These are phyloP conservation scores for Puntigrus tetrazona DNA, from an alignment of 2,113 vertebrate species.

Conservation along the genomic window DNA sequence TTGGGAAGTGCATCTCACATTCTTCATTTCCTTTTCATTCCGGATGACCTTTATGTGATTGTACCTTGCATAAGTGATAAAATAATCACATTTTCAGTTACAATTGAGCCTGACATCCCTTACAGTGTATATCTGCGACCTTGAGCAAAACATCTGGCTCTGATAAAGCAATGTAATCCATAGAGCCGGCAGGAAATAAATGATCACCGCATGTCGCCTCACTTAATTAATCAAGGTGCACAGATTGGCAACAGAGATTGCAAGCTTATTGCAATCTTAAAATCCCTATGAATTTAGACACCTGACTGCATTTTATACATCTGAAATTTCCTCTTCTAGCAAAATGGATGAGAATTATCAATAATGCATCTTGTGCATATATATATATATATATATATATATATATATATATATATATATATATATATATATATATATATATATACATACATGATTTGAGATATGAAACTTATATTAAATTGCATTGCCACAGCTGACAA, in stretches of 20 bases:
- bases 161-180: background rate
- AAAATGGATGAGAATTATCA: background rate
- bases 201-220: background rate
- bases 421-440: too few species aligned
- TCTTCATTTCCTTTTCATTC: conserved; percentile 22
- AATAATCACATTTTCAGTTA: background rate
- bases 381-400: too few species aligned
- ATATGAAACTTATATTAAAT: background rate
- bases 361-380: background rate
- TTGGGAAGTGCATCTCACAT: background rate
- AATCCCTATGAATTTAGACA: background rate
- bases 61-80: background rate
- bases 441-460: too few species aligned
- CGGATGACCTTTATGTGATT: conserved; percentile 21
- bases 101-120: background rate
- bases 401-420: too few species aligned
- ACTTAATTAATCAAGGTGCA: background rate
- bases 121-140: background rate
- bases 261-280: background rate
- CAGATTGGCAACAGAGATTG: background rate
- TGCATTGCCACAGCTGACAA: background rate
- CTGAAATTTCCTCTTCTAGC: background rate
- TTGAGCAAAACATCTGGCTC: conserved; percentile 20
- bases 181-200: background rate
- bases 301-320: background rate